Evolutionary conservation across 2,888 invertebrate genomes (phyloP).

Genomic region (Dryadula phaetusa): DNA sequence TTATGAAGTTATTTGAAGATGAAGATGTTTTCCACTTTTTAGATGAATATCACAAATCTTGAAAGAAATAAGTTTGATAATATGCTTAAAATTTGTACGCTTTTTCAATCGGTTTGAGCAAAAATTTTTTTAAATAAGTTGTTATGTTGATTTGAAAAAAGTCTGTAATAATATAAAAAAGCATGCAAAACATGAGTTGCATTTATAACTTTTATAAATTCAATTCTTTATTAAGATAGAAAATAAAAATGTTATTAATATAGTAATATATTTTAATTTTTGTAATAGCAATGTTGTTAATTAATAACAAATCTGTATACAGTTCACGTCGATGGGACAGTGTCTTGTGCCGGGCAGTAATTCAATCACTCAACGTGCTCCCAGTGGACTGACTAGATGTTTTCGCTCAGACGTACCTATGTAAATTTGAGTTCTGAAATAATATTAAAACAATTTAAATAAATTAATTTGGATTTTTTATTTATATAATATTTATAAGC

Average conservation of each 20-base stretch:
- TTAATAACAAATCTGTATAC: conserved; percentile 41
- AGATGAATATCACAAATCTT: too few relatives aligned
- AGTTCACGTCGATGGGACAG: conserved; percentile 64
- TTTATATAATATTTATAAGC: not conserved
- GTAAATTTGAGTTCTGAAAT: conserved; percentile 59
- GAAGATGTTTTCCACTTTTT: too few relatives aligned
- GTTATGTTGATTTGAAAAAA: too few relatives aligned
- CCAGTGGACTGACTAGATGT: conserved; percentile 50
- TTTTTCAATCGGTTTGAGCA: too few relatives aligned
- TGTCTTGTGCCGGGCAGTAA: conserved; percentile 68
- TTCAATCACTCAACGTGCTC: conserved; percentile 71
- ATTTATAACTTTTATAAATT: too few relatives aligned
- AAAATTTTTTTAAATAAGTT: too few relatives aligned
- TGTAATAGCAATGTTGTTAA: not conserved
- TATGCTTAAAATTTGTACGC: too few relatives aligned
- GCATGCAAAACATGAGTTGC: too few relatives aligned
- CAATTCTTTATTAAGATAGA: too few relatives aligned
- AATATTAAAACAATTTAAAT: conserved; percentile 38
- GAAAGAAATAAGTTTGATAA: too few relatives aligned
- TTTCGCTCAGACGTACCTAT: conserved; percentile 63
- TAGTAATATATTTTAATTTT: not conserved
- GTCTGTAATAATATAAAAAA: too few relatives aligned
- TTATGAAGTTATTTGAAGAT: too few relatives aligned
- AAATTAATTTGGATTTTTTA: not conserved
- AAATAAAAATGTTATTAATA: not conserved